A percentile compares a stretch with the other conserved stretches of the same genome.
phyloP scores from a whole-genome alignment of 2,888 invertebrate species.

The Rhingia rostrata region DNA sequence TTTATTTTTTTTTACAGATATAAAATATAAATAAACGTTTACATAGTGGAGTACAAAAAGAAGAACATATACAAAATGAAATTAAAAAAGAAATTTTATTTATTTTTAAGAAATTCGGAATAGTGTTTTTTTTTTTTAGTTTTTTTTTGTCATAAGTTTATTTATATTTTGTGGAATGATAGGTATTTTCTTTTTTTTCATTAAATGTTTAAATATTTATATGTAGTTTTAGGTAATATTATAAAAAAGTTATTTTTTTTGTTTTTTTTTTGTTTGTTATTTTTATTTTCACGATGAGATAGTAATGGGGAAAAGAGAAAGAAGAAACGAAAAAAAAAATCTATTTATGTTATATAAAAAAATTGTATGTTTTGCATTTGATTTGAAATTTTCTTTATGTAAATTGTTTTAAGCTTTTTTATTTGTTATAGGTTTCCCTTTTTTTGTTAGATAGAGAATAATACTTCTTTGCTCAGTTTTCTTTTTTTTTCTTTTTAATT shows the following conservation, averaged over 20 bases:
- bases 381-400: slow-evolving; percentile 35
- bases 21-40: slow-evolving; percentile 67
- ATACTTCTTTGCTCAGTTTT: slow-evolving; percentile 64
- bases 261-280: no score
- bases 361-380: slow-evolving; percentile 17
- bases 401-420: slow-evolving; percentile 49
- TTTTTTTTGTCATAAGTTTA: slow-evolving; percentile 35
- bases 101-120: slow-evolving; percentile 68
- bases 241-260: slow-evolving; percentile 42
- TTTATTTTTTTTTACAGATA: slow-evolving; percentile 62
- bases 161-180: slow-evolving; percentile 71
- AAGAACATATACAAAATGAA: slow-evolving; percentile 59
- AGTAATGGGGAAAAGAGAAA: slow-evolving; percentile 42
- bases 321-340: slow-evolving; percentile 35
- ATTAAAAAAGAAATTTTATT: slow-evolving; percentile 21
- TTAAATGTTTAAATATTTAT: slow-evolving; percentile 50
- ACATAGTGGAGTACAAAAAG: slow-evolving; percentile 60
- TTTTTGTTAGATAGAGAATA: slow-evolving; percentile 58
- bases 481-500: slow-evolving; percentile 19
- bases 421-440: not conserved
- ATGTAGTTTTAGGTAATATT: slow-evolving; percentile 58
- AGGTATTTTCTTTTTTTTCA: slow-evolving; percentile 29
- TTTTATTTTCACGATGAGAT: slow-evolving; percentile 49
- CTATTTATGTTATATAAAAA: slow-evolving; percentile 20
- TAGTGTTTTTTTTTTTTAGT: slow-evolving; percentile 50